Conservation (phyloP, 1,140 invertebrate genomes). For the Helicoverpa zea region DNA sequence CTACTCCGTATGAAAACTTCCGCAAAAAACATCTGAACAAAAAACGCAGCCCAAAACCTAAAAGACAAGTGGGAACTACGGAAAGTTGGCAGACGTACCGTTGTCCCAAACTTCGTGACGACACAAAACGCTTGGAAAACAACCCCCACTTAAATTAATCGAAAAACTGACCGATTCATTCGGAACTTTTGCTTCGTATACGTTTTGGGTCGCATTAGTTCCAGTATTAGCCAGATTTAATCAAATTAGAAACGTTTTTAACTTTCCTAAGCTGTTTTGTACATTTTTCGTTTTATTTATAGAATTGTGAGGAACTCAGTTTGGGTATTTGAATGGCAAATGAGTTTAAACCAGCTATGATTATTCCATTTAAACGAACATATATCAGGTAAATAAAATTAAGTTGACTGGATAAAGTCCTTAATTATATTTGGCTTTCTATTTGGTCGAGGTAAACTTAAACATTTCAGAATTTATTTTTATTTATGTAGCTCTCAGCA, state of each 20-base stretch:
- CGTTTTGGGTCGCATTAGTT: not conserved
- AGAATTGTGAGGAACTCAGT: too few relatives aligned
- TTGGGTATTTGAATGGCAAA: too few relatives aligned
- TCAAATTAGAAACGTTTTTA: not conserved
- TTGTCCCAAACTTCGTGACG: slow-evolving; percentile 31
- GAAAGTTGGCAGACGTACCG: slow-evolving; percentile 17
- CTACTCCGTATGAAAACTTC: not conserved
- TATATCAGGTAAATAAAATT: too few relatives aligned
- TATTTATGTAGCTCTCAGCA: too few relatives aligned
- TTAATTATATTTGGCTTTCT: too few relatives aligned
- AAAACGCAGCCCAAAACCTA: not conserved
- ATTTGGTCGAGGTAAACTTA: too few relatives aligned
- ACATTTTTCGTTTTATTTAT: too few relatives aligned
- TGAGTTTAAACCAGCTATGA: too few relatives aligned
- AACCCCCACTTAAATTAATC: slow-evolving; percentile 22
- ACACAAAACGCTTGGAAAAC: slow-evolving; percentile 25
- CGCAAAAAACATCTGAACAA: not conserved
- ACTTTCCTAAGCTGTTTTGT: not conserved
- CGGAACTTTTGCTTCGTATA: not conserved
- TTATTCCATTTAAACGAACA: too few relatives aligned
- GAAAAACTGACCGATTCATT: slow-evolving; percentile 28
- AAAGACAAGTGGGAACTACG: slow-evolving; percentile 22
- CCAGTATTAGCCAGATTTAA: not conserved
- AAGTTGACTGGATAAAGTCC: too few relatives aligned
- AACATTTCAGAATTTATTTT: too few relatives aligned